Conservation (phyloP, 2,113 vertebrate genomes). For the Vombatus ursinus region DNA sequence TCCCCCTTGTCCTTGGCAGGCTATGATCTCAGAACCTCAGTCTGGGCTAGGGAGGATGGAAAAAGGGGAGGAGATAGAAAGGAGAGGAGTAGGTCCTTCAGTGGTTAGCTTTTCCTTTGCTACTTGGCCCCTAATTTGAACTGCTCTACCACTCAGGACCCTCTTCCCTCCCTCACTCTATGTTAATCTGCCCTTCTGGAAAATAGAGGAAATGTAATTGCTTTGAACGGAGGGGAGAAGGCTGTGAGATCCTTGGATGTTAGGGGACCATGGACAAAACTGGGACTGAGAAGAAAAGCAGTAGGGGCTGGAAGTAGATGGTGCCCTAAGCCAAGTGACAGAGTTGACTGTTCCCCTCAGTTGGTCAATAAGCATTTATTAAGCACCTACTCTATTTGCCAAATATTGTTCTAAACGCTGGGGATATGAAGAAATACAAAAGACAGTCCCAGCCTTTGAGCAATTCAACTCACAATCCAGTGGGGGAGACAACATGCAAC, state of each 20-base stretch:
- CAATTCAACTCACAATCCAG: neutral
- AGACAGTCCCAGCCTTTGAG: neutral
- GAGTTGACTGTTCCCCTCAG: neutral
- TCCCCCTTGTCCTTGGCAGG: neutral
- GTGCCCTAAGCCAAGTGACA: neutral
- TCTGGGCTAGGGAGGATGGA: neutral
- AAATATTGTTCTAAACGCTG: neutral
- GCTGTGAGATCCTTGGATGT: neutral
- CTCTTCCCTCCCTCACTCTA: neutral
- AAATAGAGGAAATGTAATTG: neutral
- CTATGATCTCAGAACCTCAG: neutral
- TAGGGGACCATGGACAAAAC: neutral
- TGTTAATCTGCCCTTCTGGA: neutral
- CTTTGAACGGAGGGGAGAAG: neutral
- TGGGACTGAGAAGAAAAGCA: neutral
- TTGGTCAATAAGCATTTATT: neutral
- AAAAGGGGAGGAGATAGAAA: neutral
- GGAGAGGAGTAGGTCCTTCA: neutral
- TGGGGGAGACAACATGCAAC: neutral
- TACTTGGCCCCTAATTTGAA: neutral
- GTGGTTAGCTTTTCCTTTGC: neutral
- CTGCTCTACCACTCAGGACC: neutral
- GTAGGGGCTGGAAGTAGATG: neutral
- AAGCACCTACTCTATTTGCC: neutral
- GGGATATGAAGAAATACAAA: neutral